A percentile compares a stretch with the other conserved stretches of the same genome.
phyloP scores from a whole-genome alignment of 2,888 invertebrate species.

The Apodemia zela region DNA sequence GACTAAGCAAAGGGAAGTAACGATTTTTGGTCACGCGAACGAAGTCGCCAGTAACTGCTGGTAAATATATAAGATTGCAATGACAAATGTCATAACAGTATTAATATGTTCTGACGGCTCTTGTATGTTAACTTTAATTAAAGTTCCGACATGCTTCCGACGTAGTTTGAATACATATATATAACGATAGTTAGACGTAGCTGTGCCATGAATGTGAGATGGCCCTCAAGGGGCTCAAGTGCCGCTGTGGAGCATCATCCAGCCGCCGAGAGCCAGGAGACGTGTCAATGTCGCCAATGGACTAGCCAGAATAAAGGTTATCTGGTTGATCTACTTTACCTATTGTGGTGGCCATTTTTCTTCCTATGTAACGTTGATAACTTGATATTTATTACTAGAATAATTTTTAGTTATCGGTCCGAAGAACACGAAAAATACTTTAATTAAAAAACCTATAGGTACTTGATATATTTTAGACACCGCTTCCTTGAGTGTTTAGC shows the following conservation, averaged over 20 bases:
- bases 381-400: too few relatives aligned
- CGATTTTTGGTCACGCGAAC: too few relatives aligned
- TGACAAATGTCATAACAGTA: neutral
- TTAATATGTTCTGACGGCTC: neutral
- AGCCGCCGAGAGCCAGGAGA: conserved; percentile 37
- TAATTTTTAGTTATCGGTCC: too few relatives aligned
- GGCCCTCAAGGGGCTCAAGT: conserved; percentile 57
- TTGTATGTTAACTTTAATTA: neutral
- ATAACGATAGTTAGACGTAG: conserved; percentile 29
- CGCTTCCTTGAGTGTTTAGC: too few relatives aligned
- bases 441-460: too few relatives aligned
- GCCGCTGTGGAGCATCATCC: conserved; percentile 49
- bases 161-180: conserved; percentile 19
- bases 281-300: conserved; percentile 61
- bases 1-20: too few relatives aligned
- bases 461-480: too few relatives aligned
- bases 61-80: neutral
- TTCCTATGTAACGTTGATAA: neutral
- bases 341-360: conserved; percentile 24
- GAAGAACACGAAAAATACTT: too few relatives aligned
- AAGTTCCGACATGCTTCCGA: neutral
- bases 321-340: conserved; percentile 27
- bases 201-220: conserved; percentile 46
- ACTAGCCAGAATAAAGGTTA: conserved; percentile 37
- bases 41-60: too few relatives aligned